Conservation (phyloP, 2,113 vertebrate species). For the Ivindomyrus marchei region DNA sequence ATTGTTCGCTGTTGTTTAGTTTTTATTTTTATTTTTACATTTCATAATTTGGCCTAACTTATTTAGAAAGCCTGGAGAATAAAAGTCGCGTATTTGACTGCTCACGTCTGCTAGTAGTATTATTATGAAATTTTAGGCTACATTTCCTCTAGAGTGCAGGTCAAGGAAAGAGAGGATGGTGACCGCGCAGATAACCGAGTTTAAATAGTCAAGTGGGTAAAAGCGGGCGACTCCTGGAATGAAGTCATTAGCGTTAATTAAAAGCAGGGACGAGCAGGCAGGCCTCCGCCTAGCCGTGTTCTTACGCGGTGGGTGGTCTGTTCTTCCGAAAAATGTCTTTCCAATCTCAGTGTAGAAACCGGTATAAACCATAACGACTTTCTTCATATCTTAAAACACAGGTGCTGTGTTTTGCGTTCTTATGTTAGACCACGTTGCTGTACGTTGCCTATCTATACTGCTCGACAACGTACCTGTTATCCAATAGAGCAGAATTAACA, state of each 20-base stretch:
- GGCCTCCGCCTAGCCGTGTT: slow-evolving; percentile 56
- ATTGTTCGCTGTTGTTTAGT: background rate
- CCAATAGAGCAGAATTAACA: no score
- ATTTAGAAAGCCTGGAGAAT: background rate
- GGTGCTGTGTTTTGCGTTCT: slow-evolving; percentile 60
- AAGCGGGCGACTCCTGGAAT: slow-evolving; percentile 34
- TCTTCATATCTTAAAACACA: slow-evolving; percentile 61
- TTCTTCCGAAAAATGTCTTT: slow-evolving; percentile 67
- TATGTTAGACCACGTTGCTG: slow-evolving; percentile 50
- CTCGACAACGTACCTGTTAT: background rate
- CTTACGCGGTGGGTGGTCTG: slow-evolving; percentile 83
- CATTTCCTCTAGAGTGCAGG: background rate
- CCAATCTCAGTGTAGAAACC: slow-evolving; percentile 49
- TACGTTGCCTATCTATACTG: background rate
- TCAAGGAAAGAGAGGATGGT: background rate
- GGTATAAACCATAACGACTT: slow-evolving; percentile 62
- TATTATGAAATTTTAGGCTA: background rate
- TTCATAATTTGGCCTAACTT: background rate
- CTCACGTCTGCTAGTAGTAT: background rate
- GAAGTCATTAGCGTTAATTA: slow-evolving; percentile 72
- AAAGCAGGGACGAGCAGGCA: slow-evolving; percentile 66
- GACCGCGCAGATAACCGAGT: background rate
- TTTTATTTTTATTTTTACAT: background rate
- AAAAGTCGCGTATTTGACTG: background rate
- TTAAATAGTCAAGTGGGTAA: slow-evolving; percentile 24